Base-by-base conservation (phyloP, 2,113 vertebrate species). In the Phaethon lepturus region DNA sequence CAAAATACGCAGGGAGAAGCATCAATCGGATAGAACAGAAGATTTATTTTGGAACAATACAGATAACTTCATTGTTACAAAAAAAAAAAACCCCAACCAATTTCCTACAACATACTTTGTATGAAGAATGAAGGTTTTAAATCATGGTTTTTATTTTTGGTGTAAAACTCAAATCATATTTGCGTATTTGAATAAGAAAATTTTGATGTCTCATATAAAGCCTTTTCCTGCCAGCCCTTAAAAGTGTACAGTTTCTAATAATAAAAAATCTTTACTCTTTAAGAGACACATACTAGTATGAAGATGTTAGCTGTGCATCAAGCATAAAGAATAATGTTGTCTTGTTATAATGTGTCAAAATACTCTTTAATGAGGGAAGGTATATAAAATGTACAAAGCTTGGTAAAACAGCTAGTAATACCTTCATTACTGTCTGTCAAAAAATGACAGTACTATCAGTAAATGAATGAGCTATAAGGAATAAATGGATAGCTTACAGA, bases 361-460 rank as follows among this genome's bases (percentile, higher is more conserved):
- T 95, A 66, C 25, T 74, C 52, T 93, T 75, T 93, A 86, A 88
- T 58, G 69, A 86, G 95, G 79, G 94, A 95, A 94, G 92, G 52
- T 93, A 92, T 94, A 78, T 81, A 88, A 97, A 88, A 94, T 81
- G 56, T 92, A 73, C 44, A 92, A 96, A 97, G 62, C 69, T 93
- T 88, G 95, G 91, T 95, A 95, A 97, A 94, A n/a, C 88, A 89
- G 90, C 90, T 74, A 88, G 94, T 97, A 95, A 97, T 95, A 90
- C 89, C 86, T 97, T 97, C 94, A 95, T 97, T 95, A 87, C 68
- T 96, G 87, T 93, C 96, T 97, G 95, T 89, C 86, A 95, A 9
- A 80, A 92, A 80, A 35, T 91, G 91, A 71, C 63, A 86, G 60
- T 78, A 18, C 80, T 91, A 89, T 71, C 60, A 81, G 73, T 79